Conservation (phyloP, 1,140 invertebrate species). For the Lepidurus packardi region DNA sequence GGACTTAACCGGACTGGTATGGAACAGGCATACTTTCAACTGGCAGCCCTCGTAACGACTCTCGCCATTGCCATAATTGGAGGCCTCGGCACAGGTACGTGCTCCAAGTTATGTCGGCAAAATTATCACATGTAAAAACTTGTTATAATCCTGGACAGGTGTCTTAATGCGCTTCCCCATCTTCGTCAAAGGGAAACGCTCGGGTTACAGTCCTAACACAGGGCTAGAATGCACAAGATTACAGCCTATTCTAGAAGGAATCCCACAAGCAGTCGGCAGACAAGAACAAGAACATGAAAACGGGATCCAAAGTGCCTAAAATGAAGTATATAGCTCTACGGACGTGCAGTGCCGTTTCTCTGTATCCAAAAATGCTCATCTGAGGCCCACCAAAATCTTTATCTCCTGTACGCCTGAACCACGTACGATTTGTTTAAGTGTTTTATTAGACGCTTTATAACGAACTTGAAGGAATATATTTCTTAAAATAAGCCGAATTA, state of each 20-base stretch:
- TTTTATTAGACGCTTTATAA: not conserved
- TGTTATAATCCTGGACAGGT: not conserved
- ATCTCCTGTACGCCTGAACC: not conserved
- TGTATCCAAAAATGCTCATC: not conserved
- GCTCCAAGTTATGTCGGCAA: not conserved
- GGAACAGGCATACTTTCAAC: conserved; percentile 70
- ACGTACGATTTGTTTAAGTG: not conserved
- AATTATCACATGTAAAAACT: not conserved
- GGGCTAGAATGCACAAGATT: not conserved
- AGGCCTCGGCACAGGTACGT: conserved; percentile 69
- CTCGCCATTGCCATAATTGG: conserved; percentile 62
- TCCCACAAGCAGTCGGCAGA: not conserved
- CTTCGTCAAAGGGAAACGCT: not conserved
- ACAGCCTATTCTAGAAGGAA: not conserved
- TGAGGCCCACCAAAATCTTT: not conserved
- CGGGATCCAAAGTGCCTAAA: not conserved
- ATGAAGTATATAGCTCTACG: not conserved
- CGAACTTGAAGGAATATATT: not conserved
- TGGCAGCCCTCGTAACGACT: conserved; percentile 64
- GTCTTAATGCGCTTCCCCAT: not conserved
- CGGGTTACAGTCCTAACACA: not conserved
- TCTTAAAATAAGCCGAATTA: not conserved
- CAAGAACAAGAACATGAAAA: not conserved
- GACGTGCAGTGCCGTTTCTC: not conserved
- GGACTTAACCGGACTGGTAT: conserved; percentile 57